Evolutionary conservation across 2,888 invertebrate genomes (phyloP), one percentile per base, ranked within the genome.

Genomic region (Drosophila robusta): DNA sequence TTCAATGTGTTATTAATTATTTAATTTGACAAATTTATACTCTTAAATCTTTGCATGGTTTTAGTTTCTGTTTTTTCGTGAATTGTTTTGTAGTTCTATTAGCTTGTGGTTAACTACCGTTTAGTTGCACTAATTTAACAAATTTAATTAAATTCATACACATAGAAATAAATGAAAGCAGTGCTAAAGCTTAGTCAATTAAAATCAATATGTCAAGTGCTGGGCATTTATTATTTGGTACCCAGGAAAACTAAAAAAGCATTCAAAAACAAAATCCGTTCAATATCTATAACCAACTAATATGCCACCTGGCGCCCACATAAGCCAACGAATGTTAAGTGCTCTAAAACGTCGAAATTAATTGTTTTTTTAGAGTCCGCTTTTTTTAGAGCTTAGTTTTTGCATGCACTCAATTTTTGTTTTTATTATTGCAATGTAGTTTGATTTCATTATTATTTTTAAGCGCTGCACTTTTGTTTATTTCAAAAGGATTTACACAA

Each of bases 1-100:
- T 76, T 76, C 49, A 56, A 62, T 65, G 46, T 46, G 60, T 49
- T 68, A 51, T 78, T 81, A 64, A 70, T 80, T 78, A 62, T 75
- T 74, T 73, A 81, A 78, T 87, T 62, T 42, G 39, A 55, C 14
- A 62, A 47, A 66, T 66, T 73, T 64, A 49, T 64, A 51, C 16
- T 69, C 62, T 70, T 73, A 16, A 66, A 72, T 47, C 58, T 39
- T 41, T 51, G 54, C 26, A 41, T 47, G 60, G 16, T 50, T 67
- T 51, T 9, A 42, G 41, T 45, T 46, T 12, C 14, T 16, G 18
- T n/a, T 14, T 44, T 61, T 34, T 11, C 44, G n/a, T 24, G 26
- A 12, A 18, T 50, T 57, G 54, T 39, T 18, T 47, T 80, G 78
- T 62, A 78, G 87, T 63, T 60, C 52, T 29, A 47, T 51, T 45